phyloP scores from a whole-genome alignment of 2,113 vertebrate genomes.

The Ceuthmochares aereus region DNA sequence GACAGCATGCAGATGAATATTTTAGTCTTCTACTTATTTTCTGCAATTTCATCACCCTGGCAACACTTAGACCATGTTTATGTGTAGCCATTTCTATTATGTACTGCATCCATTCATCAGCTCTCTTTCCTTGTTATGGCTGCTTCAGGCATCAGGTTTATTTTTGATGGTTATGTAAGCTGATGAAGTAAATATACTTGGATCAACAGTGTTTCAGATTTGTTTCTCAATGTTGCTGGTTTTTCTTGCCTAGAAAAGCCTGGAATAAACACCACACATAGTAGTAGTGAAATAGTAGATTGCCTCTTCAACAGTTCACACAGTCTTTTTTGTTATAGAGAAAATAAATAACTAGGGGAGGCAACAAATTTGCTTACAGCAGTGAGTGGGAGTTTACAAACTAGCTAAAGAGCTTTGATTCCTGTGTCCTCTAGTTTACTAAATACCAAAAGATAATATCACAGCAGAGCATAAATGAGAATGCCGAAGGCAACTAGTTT shows the following conservation, averaged over 20 bases:
- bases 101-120: not conserved
- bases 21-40: not conserved
- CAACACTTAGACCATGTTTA: fast-evolving
- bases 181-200: not conserved
- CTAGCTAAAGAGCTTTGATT: constrained; percentile 26
- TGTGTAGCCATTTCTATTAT: not conserved
- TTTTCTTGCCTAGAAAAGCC: not conserved
- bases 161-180: not conserved
- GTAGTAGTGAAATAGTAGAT: not conserved
- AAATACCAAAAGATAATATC: constrained; percentile 20
- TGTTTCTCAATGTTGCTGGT: not conserved
- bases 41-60: not conserved
- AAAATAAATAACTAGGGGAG: constrained; percentile 4
- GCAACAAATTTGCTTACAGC: constrained; percentile 39
- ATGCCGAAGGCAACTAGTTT: not conserved
- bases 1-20: not conserved
- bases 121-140: not conserved
- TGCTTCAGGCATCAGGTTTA: not conserved
- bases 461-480: not conserved
- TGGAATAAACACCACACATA: not conserved
- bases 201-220: not conserved
- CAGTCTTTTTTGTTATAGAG: not conserved
- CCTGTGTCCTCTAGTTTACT: not conserved
- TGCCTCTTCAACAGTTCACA: not conserved
- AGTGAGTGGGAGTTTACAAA: constrained; percentile 14